phyloP scores from a whole-genome alignment of 1,140 invertebrate genomes.

The Bombus haemorrhoidalis region DNA sequence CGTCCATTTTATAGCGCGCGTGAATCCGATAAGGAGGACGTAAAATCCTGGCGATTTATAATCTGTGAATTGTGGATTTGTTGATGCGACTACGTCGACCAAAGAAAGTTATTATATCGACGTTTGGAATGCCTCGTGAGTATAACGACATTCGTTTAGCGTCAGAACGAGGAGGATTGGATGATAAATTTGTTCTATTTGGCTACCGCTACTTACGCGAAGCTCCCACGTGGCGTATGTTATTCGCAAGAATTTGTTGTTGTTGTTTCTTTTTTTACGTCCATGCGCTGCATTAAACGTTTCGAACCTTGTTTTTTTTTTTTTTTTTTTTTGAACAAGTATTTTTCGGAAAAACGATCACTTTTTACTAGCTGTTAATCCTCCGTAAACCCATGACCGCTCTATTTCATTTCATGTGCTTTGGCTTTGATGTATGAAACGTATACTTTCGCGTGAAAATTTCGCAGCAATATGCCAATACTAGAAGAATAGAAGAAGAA shows the following conservation, averaged over 20 bases:
- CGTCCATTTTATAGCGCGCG: not conserved
- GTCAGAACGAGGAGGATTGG: too few species aligned
- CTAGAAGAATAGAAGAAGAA: not conserved
- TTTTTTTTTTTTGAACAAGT: too few species aligned
- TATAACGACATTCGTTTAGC: not conserved
- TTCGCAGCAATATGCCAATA: not conserved
- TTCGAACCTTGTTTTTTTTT: too few species aligned
- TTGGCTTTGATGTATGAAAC: too few species aligned
- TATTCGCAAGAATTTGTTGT: not conserved
- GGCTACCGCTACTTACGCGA: not conserved
- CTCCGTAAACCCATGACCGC: too few species aligned
- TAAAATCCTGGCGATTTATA: not conserved
- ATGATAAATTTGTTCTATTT: constrained; percentile 19
- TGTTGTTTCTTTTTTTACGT: too few species aligned
- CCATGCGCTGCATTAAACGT: too few species aligned
- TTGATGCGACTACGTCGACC: not conserved
- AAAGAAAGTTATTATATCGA: not conserved
- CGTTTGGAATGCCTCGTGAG: not conserved
- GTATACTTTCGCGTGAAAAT: not conserved
- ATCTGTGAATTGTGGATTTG: too few species aligned
- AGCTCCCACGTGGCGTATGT: not conserved
- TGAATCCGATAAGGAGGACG: not conserved
- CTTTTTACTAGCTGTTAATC: too few species aligned
- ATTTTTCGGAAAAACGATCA: too few species aligned
- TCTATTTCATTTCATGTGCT: too few species aligned